Evolutionary conservation across 2,113 vertebrate species (phyloP).

Genomic region (Eretmochelys imbricata): DNA sequence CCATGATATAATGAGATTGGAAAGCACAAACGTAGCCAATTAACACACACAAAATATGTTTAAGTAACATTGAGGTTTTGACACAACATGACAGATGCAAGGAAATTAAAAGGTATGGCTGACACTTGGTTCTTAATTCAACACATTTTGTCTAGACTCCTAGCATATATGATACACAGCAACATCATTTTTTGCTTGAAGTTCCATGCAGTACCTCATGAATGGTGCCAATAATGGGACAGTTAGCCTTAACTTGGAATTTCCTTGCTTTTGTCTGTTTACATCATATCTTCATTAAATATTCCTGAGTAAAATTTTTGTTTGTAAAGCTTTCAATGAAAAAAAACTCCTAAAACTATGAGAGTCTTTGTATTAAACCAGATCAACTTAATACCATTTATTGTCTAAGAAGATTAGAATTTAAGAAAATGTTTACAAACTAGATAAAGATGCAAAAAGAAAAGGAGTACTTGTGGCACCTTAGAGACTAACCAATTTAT

Average conservation of each 20-base stretch:
- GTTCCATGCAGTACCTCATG: neutral
- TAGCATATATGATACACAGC: neutral
- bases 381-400: neutral
- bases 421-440: constrained; percentile 8
- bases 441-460: neutral
- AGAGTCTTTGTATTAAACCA: neutral
- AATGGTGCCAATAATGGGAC: neutral
- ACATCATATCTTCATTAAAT: constrained; percentile 2
- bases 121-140: neutral
- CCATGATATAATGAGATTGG: neutral
- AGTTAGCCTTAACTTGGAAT: constrained; percentile 9
- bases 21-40: neutral
- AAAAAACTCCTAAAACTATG: neutral
- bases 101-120: neutral
- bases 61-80: neutral
- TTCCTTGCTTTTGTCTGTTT: neutral
- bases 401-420: neutral
- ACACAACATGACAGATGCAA: neutral
- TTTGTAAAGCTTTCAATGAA: constrained; percentile 13
- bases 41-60: neutral
- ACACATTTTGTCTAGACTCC: neutral
- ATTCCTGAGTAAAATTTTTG: constrained; percentile 25
- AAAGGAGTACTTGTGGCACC: too few species aligned
- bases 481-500: too few species aligned
- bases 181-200: neutral